A percentile compares a stretch with the other conserved stretches of the same genome.
These are phyloP conservation scores for Pterocles orientalis DNA, from an alignment of 2,113 vertebrate genomes.

Conservation along the genomic window DNA sequence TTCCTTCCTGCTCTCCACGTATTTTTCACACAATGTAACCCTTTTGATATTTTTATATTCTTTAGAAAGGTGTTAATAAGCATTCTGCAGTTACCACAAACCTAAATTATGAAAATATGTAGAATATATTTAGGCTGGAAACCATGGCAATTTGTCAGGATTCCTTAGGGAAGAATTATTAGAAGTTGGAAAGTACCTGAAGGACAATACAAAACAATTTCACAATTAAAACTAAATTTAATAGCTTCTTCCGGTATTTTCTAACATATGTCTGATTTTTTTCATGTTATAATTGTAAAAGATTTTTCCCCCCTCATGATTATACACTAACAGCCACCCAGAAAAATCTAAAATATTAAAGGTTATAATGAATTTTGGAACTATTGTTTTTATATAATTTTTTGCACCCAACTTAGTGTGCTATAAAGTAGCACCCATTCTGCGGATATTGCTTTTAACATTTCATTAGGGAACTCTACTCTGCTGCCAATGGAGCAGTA, in stretches of 20 bases:
- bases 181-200: neutral
- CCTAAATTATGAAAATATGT: neutral
- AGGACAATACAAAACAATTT: neutral
- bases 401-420: neutral
- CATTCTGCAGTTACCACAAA: neutral
- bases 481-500: neutral
- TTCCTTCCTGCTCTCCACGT: fast-evolving
- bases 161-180: neutral
- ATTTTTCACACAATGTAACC: neutral
- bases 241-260: neutral
- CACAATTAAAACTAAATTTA: neutral
- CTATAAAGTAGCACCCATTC: neutral
- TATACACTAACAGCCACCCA: neutral
- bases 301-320: fast-evolving
- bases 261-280: neutral
- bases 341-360: neutral
- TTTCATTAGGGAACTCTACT: neutral
- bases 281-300: neutral
- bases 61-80: neutral
- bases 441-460: neutral
- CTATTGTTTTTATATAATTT: neutral
- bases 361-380: neutral
- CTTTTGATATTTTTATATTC: neutral
- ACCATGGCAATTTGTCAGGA: neutral
- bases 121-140: neutral